Percentiles rank a stretch among this genome's conserved stretches.
phyloP scores from a whole-genome alignment of 2,888 invertebrate genomes.

The Platycnemis pennipes region DNA sequence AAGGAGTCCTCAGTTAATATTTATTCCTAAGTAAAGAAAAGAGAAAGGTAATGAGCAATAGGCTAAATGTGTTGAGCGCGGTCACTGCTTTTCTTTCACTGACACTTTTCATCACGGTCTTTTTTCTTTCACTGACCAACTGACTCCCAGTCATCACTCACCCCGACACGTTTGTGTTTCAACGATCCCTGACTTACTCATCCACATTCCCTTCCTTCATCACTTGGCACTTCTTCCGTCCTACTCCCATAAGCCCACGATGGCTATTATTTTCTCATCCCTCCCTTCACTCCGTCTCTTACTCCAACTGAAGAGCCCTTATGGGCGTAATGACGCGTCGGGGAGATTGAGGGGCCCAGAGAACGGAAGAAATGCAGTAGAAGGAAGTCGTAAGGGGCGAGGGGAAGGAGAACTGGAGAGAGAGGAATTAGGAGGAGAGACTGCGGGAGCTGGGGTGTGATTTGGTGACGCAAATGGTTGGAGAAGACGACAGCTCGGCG shows the following conservation, averaged over 20 bases:
- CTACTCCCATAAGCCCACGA: not conserved
- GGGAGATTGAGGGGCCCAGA: slow-evolving; percentile 30
- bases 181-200: not conserved
- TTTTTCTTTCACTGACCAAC: too few species aligned
- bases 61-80: too few species aligned
- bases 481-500: too few species aligned
- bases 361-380: not conserved
- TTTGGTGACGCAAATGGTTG: too few species aligned
- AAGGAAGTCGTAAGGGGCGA: not conserved
- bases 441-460: too few species aligned
- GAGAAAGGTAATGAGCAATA: too few species aligned
- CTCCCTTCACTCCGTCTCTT: not conserved
- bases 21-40: too few species aligned
- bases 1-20: too few species aligned
- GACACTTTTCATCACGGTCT: too few species aligned
- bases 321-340: slow-evolving; percentile 48
- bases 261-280: not conserved
- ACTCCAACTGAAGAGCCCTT: not conserved
- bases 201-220: not conserved
- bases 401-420: not conserved
- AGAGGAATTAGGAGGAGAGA: too few species aligned
- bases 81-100: too few species aligned
- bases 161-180: not conserved
- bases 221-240: not conserved
- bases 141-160: not conserved